phyloP scores from a whole-genome alignment of 2,888 invertebrate species.

The Scrobipalpa costella region DNA sequence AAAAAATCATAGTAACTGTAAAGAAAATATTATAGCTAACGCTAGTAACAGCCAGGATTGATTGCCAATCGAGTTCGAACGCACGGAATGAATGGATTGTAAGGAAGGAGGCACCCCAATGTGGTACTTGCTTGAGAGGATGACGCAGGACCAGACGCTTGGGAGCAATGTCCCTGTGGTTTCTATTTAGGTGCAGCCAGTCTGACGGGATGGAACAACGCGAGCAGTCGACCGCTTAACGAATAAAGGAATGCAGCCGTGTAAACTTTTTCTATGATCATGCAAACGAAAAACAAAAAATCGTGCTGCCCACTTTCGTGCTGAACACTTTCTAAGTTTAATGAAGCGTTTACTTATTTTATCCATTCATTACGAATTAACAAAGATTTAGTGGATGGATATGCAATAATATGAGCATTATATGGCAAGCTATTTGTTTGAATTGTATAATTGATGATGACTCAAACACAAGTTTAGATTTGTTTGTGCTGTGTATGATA shows the following conservation, averaged over 20 bases:
- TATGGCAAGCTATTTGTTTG: background rate
- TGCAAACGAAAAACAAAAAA: slow-evolving; percentile 30
- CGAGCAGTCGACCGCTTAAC: slow-evolving; percentile 70
- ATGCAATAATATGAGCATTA: background rate
- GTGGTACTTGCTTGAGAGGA: slow-evolving; percentile 54
- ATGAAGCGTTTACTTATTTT: slow-evolving; percentile 24
- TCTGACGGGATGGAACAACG: slow-evolving; percentile 71
- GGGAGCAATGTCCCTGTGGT: slow-evolving; percentile 80
- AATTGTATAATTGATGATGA: too few species aligned
- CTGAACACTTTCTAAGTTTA: slow-evolving; percentile 44
- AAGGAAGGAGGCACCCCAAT: slow-evolving; percentile 9
- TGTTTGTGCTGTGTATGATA: too few species aligned
- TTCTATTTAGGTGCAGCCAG: slow-evolving; percentile 80
- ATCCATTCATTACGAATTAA: background rate
- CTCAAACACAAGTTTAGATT: too few species aligned
- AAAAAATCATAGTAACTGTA: background rate
- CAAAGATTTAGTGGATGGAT: background rate
- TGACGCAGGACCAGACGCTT: slow-evolving; percentile 67
- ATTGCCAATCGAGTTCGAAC: background rate
- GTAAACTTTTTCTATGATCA: slow-evolving; percentile 43
- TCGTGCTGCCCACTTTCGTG: slow-evolving; percentile 23
- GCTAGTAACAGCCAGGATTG: background rate
- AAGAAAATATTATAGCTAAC: too few species aligned
- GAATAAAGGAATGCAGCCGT: slow-evolving; percentile 68
- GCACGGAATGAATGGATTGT: slow-evolving; percentile 6